These are phyloP conservation scores for Botia kubotai DNA, from an alignment of 2,797 vertebrate species.

Conservation along the genomic window DNA sequence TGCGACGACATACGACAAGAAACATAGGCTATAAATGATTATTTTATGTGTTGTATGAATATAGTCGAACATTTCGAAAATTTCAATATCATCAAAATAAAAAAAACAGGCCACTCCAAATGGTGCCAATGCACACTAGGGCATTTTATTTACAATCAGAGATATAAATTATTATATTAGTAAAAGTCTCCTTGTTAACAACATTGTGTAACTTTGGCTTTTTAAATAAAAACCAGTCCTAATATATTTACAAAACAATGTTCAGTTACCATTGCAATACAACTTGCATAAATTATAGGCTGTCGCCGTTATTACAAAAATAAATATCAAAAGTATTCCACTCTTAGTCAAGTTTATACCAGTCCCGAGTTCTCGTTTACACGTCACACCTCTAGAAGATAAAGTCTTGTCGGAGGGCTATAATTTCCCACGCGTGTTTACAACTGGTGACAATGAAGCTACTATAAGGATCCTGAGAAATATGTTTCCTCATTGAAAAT, in stretches of 20 bases:
- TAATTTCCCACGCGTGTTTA: slow-evolving; percentile 87
- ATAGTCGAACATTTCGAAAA: slow-evolving; percentile 66
- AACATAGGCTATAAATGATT: background rate
- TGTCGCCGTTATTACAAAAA: slow-evolving; percentile 97
- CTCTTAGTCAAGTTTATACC: slow-evolving; percentile 89
- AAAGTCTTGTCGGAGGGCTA: slow-evolving; percentile 84
- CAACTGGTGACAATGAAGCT: slow-evolving; percentile 90
- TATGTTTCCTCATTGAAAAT: slow-evolving; percentile 85
- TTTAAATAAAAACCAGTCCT: slow-evolving; percentile 96
- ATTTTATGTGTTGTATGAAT: background rate
- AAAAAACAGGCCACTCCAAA: slow-evolving; percentile 76
- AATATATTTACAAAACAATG: slow-evolving; percentile 97
- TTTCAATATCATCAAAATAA: slow-evolving; percentile 72
- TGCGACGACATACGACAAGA: background rate
- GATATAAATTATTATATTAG: slow-evolving; percentile 93
- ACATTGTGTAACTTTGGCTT: slow-evolving; percentile 89
- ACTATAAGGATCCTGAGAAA: slow-evolving; percentile 96
- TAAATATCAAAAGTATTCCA: slow-evolving; percentile 99
- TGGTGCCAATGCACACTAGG: slow-evolving; percentile 81
- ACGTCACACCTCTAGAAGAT: slow-evolving; percentile 88
- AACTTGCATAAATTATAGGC: slow-evolving; percentile 99
- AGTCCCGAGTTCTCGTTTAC: slow-evolving; percentile 79
- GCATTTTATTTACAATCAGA: slow-evolving; percentile 97
- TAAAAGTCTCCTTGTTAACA: slow-evolving; percentile 95
- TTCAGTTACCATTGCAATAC: slow-evolving; percentile 97